Base-by-base conservation (phyloP, 2,113 vertebrate genomes). In the Pogona vitticeps region DNA sequence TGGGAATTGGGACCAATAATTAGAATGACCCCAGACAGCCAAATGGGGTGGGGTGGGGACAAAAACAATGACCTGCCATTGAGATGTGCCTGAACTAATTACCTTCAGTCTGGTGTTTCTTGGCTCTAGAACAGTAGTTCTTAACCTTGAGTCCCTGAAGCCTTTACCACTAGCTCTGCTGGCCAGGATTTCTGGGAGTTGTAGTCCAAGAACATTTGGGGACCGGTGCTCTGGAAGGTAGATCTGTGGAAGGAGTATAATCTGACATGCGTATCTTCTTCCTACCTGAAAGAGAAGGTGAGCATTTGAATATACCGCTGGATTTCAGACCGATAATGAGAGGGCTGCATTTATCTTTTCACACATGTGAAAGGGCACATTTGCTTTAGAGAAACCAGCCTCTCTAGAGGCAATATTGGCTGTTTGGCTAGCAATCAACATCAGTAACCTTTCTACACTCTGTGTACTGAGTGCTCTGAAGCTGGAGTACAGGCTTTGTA, bases 1-100 rank as follows among this genome's bases (percentile, higher is more conserved):
- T 93, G 87, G 85, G 90, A 95, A 90, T 84, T 85, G 89, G 88
- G 70, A 88, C 88, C 89, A 93, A 94, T 59, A 56, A 7, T 84
- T 87, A 85, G 75, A 68, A 79, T 83, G 89, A 65, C 82, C 86
- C n/a, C 0, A 61, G 63, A 86, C 89, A 82, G 87, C 90, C 23
- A 65, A 65, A 26, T 26, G 80, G 31, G 70, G 72, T 79, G 31
- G 46, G n/a, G n/a, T n/a, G 42, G 15, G 15, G 36, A 36, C 52
- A 71, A 21, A 90, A 92, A 89, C 93, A 92, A 90, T 88, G 0
- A 88, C 90, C 93, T 88, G 31, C 88, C 87, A 88, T 72, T 93
- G 86, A 94, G 86, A 92, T 76, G 42, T 1, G 5, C 70, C 93
- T 79, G 81, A 71, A 21, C 65, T 88, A 91, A 93, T 93, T 92